These are phyloP conservation scores for Tenthredo notha DNA, from an alignment of 2,888 invertebrate genomes.

Conservation along the genomic window DNA sequence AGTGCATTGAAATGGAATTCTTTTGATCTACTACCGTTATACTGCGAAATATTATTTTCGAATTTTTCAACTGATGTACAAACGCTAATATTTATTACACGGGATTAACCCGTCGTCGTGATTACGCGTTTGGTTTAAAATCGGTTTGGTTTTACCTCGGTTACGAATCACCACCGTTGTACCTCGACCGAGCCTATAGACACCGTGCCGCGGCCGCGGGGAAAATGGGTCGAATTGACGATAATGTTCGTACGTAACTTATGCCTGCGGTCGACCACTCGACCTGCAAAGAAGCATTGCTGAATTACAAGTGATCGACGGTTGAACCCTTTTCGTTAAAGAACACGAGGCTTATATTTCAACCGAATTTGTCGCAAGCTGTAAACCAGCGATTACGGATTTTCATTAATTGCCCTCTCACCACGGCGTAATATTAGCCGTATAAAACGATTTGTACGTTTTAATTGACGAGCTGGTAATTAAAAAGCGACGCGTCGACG, in stretches of 20 bases:
- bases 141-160: slow-evolving; percentile 2
- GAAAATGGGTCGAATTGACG: slow-evolving; percentile 35
- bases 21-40: slow-evolving; percentile 25
- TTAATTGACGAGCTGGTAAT: slow-evolving; percentile 49
- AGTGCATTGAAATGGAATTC: neutral
- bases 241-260: slow-evolving; percentile 30
- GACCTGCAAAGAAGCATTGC: slow-evolving; percentile 25
- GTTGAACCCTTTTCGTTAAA: slow-evolving; percentile 31
- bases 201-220: neutral
- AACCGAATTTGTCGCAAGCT: slow-evolving; percentile 40
- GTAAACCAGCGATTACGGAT: slow-evolving; percentile 22
- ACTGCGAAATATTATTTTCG: neutral
- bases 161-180: slow-evolving; percentile 19
- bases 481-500: slow-evolving; percentile 44
- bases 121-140: slow-evolving; percentile 11
- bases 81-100: neutral
- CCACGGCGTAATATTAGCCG: slow-evolving; percentile 3
- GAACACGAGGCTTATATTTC: slow-evolving; percentile 34
- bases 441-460: slow-evolving; percentile 42
- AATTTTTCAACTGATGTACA: neutral
- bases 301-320: slow-evolving; percentile 36
- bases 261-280: slow-evolving; percentile 10
- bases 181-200: slow-evolving; percentile 7
- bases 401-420: slow-evolving; percentile 45
- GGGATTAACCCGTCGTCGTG: slow-evolving; percentile 12